Evolutionary conservation across 2,888 invertebrate species (phyloP).

Genomic region (Cephus pygmeus): DNA sequence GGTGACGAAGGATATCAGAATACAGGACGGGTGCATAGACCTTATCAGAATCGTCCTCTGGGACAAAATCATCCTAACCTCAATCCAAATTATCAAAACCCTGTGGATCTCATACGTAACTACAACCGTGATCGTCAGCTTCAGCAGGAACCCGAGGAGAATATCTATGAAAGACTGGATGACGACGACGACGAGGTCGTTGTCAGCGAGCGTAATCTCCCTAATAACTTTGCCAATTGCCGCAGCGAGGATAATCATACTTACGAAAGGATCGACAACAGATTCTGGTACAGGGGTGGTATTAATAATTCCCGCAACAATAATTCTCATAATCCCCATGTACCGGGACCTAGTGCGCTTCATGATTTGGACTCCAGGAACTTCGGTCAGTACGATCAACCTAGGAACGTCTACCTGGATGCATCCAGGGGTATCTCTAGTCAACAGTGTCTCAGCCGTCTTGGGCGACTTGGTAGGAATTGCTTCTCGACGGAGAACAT

Average conservation of each 20-base stretch:
- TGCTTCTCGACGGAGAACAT: constrained; percentile 62
- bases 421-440: constrained; percentile 41
- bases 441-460: constrained; percentile 48
- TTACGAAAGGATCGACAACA: constrained; percentile 57
- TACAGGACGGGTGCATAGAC: constrained; percentile 35
- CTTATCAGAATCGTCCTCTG: constrained; percentile 39
- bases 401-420: constrained; percentile 47
- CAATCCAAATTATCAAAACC: constrained; percentile 59
- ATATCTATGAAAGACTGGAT: constrained; percentile 64
- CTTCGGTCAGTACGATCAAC: constrained; percentile 46
- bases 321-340: constrained; percentile 37
- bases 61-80: constrained; percentile 43
- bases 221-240: constrained; percentile 33
- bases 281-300: constrained; percentile 42
- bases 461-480: constrained; percentile 54
- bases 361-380: constrained; percentile 44
- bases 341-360: constrained; percentile 40
- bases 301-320: constrained; percentile 27
- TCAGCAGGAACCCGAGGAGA: constrained; percentile 60
- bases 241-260: constrained; percentile 60
- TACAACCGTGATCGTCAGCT: constrained; percentile 58
- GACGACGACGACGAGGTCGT: constrained; percentile 55
- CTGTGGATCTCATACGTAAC: constrained; percentile 48
- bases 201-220: not conserved
- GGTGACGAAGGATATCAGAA: constrained; percentile 47